Evolutionary conservation across 1,140 invertebrate species (phyloP), one percentile per base, ranked within the genome.

Genomic region (Procambarus clarkii): DNA sequence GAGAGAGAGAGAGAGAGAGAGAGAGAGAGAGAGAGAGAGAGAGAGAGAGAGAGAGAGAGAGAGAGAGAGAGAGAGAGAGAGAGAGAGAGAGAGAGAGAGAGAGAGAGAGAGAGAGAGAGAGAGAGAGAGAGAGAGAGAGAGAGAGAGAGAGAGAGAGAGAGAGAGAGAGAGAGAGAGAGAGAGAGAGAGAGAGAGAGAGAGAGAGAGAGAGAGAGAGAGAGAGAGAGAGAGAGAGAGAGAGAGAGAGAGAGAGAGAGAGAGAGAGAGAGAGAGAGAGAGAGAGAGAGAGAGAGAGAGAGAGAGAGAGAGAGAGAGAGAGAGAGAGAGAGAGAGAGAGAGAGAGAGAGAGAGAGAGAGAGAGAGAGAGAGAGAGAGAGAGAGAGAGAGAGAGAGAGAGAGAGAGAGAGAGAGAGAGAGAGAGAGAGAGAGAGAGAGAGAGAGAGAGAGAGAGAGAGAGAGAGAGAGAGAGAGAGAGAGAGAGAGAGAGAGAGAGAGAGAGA

Each of bases 1-100:
- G 77, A 78, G 77, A 78, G 77, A 78, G 77, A 78, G 77, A 78
- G 77, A 78, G 77, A 78, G 77, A 78, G 77, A 78, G 77, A 78
- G 77, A 78, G 77, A 78, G 77, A 78, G 77, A 78, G 77, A 78
- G 77, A 76, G 21, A 76, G 21, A 13, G 74, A 76, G 24, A 34
- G 24, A 76, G 74, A 76, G 7, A 24, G 74, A 34, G 24, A 34
- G 74, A 24, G 24, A 76, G 24, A 76, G 24, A 24, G 74, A 34
- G 24, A 34, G 74, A 76, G 44, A 45, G 74, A 34, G 74, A 76
- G 5, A 18, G 24, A 76, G 24, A 76, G 74, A 24, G 24, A 34
- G 24, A 76, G 44, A 24, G 44, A 24, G 24, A 76, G 44, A 24
- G 44, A 76, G 74, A 76, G 74, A 24, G 24, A 34, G 21, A n/a